A percentile compares a stretch with the other conserved stretches of the same genome.
Conservation (phyloP, 2,888 invertebrate genomes). For the Cheilosia vernalis region DNA sequence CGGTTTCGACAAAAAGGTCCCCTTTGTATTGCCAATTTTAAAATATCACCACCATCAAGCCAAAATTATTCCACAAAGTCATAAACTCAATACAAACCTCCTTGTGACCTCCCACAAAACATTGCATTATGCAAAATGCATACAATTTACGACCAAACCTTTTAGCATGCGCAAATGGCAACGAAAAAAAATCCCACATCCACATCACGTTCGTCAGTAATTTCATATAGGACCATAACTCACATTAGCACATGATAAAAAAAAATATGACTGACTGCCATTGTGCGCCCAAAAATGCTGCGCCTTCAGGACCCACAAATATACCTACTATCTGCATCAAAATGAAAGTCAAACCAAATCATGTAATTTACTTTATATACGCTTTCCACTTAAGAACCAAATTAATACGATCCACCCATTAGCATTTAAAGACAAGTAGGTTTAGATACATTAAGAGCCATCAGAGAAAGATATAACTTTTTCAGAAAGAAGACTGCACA, state of each 20-base stretch:
- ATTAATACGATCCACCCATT: conserved; percentile 34
- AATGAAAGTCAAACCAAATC: conserved; percentile 19
- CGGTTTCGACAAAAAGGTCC: neutral
- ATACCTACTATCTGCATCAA: conserved; percentile 39
- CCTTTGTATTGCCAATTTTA: neutral
- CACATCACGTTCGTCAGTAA: conserved; percentile 60
- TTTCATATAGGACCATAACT: conserved; percentile 58
- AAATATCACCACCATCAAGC: conserved; percentile 5
- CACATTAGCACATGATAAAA: conserved; percentile 68
- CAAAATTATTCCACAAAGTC: conserved; percentile 2
- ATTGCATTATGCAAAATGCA: conserved; percentile 33
- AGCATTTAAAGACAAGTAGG: conserved; percentile 49
- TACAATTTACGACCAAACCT: conserved; percentile 41
- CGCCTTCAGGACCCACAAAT: conserved; percentile 46
- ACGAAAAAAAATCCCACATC: conserved; percentile 25
- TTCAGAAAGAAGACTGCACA: neutral
- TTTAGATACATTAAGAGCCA: conserved; percentile 51
- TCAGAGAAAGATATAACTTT: conserved; percentile 3
- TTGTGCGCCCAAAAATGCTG: conserved; percentile 46
- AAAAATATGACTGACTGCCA: conserved; percentile 37
- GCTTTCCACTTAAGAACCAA: neutral
- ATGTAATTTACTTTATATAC: conserved; percentile 51
- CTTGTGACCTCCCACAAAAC: conserved; percentile 45
- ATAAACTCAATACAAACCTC: conserved; percentile 16
- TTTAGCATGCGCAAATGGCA: conserved; percentile 40